A percentile compares a stretch with the other conserved stretches of the same genome.
Evolutionary conservation across 1,140 invertebrate species (phyloP).

Genomic region (Mactra quadrangularis): DNA sequence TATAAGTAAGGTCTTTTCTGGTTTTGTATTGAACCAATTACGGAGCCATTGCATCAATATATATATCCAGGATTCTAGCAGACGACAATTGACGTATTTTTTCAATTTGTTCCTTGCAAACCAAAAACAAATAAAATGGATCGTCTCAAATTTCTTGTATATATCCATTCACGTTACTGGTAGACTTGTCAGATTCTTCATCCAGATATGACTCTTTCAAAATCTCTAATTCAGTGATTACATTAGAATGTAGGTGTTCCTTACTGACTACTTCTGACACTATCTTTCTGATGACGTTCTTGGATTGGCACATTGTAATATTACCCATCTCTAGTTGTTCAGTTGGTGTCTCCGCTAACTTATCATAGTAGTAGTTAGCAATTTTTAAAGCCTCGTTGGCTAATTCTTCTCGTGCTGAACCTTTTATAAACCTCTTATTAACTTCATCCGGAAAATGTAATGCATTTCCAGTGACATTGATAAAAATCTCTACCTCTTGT

Average conservation of each 20-base stretch:
- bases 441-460: not conserved
- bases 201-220: not conserved
- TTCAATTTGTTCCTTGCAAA: slow-evolving; percentile 1
- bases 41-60: not conserved
- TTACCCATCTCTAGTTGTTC: not conserved
- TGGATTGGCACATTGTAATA: not conserved
- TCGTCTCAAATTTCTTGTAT: slow-evolving; percentile 12
- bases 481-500: not conserved
- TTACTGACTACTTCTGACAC: not conserved
- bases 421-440: not conserved
- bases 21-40: not conserved
- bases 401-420: not conserved
- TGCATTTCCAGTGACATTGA: not conserved
- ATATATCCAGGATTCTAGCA: not conserved
- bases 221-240: not conserved
- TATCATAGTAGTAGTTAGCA: not conserved
- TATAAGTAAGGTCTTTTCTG: not conserved
- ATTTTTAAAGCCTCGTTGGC: not conserved
- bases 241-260: slow-evolving; percentile 10
- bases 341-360: not conserved
- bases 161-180: too few relatives aligned
- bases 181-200: too few relatives aligned
- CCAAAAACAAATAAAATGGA: slow-evolving; percentile 1
- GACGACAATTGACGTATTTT: not conserved
- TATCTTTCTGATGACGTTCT: not conserved